Conservation (phyloP, 2,888 invertebrate genomes). For the Cataglyphis cursor region DNA sequence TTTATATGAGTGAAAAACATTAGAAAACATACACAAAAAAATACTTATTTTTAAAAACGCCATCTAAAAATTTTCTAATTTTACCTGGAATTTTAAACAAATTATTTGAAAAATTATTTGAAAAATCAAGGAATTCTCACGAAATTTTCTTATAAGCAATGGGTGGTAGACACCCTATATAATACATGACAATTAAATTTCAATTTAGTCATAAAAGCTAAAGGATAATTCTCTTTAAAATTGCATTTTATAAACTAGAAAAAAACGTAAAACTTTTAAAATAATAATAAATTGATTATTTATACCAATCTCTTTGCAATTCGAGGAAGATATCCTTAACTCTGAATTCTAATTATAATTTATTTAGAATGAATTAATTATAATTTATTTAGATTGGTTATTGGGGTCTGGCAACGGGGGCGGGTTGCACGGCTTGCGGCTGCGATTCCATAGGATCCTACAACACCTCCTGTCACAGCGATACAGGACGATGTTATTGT, state of each 20-base stretch:
- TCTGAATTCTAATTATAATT: not conserved
- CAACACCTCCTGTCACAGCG: constrained; percentile 91
- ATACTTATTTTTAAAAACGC: too few species aligned
- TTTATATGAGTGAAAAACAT: too few species aligned
- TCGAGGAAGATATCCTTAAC: not conserved
- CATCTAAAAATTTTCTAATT: too few species aligned
- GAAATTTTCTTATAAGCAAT: too few species aligned
- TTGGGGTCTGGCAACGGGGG: constrained; percentile 92
- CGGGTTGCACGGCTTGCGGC: constrained; percentile 94
- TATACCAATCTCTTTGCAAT: not conserved
- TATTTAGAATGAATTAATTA: constrained; percentile 77
- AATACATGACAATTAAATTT: not conserved
- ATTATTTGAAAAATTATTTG: too few species aligned
- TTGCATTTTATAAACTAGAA: not conserved
- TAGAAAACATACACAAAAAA: too few species aligned
- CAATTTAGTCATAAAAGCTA: not conserved
- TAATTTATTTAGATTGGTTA: constrained; percentile 88
- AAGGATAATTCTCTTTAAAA: not conserved
- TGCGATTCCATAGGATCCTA: constrained; percentile 92
- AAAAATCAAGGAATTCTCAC: too few species aligned
- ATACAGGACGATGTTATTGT: constrained; percentile 93
- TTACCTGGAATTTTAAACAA: too few species aligned
- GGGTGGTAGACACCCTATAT: not conserved
- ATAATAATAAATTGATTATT: not conserved
- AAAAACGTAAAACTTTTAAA: not conserved